Conservation (phyloP, 35 echinoderm and acorn worm genomes). For the Anneissia japonica region DNA sequence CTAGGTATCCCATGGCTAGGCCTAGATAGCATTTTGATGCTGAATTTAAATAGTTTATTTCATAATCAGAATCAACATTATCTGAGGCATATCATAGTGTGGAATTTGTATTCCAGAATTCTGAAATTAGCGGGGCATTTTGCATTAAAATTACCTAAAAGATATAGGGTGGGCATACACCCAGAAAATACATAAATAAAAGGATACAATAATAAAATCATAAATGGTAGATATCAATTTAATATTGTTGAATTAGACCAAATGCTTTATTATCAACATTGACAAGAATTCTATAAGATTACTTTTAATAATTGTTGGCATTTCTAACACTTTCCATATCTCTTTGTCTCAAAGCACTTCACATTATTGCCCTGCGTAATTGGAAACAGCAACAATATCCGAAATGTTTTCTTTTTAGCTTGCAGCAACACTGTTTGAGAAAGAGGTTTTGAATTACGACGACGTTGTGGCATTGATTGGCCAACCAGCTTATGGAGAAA, state of each 20-base stretch:
- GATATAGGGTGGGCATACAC: too few relatives aligned
- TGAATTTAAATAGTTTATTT: too few relatives aligned
- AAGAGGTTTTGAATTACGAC: slow-evolving; percentile 89
- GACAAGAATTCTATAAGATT: not conserved
- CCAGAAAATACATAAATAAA: too few relatives aligned
- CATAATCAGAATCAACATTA: too few relatives aligned
- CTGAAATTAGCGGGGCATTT: too few relatives aligned
- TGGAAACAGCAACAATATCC: not conserved
- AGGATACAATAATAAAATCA: too few relatives aligned
- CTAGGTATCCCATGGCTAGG: too few relatives aligned
- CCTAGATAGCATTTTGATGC: too few relatives aligned
- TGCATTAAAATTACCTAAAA: too few relatives aligned
- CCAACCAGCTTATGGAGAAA: slow-evolving; percentile 77
- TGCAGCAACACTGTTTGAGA: slow-evolving; percentile 57
- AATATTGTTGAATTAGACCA: not conserved
- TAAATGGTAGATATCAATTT: not conserved
- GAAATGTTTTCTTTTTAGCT: slow-evolving; percentile 27
- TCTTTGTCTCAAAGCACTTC: not conserved
- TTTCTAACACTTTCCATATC: not conserved
- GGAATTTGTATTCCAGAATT: too few relatives aligned
- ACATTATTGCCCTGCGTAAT: not conserved
- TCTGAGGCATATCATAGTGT: too few relatives aligned
- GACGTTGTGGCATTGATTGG: slow-evolving; percentile 77
- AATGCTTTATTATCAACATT: not conserved
- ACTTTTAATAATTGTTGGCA: not conserved